A percentile compares a stretch with the other conserved stretches of the same genome.
Evolutionary conservation across 1,140 invertebrate genomes (phyloP).

Genomic region (Drosophila neocordata): DNA sequence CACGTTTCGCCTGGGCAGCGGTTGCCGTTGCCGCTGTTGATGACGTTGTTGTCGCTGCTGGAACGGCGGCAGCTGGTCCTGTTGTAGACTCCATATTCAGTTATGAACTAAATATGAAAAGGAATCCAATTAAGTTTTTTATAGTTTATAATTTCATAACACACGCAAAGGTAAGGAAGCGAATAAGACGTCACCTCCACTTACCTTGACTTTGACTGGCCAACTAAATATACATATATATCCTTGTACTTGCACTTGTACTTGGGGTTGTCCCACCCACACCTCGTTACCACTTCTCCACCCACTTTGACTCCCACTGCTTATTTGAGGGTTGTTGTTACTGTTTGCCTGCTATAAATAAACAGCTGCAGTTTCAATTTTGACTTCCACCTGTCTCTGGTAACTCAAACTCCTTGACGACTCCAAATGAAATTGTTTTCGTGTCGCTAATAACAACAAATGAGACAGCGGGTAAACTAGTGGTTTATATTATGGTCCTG

Average conservation of each 20-base stretch:
- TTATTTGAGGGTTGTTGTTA: constrained; percentile 15
- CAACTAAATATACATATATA: constrained; percentile 30
- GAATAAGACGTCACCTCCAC: constrained; percentile 47
- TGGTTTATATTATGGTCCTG: not conserved
- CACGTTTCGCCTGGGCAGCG: constrained; percentile 43
- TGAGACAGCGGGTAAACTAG: constrained; percentile 3
- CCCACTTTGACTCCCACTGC: constrained; percentile 35
- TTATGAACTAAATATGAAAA: constrained; percentile 20
- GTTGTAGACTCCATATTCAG: constrained; percentile 53
- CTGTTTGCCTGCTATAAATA: constrained; percentile 61
- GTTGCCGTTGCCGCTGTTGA: constrained; percentile 12
- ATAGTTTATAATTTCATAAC: constrained; percentile 59
- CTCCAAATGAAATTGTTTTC: constrained; percentile 26
- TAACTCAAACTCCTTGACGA: constrained; percentile 40
- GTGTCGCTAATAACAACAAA: constrained; percentile 21
- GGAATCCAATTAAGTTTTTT: constrained; percentile 26
- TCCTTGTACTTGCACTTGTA: constrained; percentile 54
- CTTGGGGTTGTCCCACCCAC: constrained; percentile 3
- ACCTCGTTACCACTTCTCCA: constrained; percentile 31
- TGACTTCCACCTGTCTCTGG: constrained; percentile 26
- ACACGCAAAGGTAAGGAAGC: constrained; percentile 54
- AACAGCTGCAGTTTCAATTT: constrained; percentile 44
- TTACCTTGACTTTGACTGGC: constrained; percentile 59
- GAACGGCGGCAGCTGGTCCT: constrained; percentile 32
- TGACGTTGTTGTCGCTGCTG: not conserved